These are phyloP conservation scores for Arenicola marina DNA, from an alignment of 2,888 invertebrate genomes.

Conservation along the genomic window DNA sequence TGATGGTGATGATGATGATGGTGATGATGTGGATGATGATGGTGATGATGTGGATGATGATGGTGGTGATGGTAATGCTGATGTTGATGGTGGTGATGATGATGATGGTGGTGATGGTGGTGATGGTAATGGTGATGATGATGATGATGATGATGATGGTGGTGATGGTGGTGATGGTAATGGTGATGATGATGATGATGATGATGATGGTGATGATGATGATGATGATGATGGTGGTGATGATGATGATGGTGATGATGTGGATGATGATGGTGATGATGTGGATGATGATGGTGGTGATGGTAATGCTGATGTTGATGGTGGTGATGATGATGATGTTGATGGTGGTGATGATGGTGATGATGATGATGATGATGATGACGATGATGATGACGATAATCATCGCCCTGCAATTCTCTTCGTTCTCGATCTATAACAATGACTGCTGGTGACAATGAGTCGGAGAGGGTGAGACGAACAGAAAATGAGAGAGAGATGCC, in stretches of 20 bases:
- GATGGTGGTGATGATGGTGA: neutral
- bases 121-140: conserved; percentile 3
- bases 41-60: too few species aligned
- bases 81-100: neutral
- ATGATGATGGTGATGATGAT: neutral
- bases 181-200: conserved; percentile 7
- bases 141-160: conserved; percentile 7
- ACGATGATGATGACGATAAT: too few species aligned
- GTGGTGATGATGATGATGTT: neutral
- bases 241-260: neutral
- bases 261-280: too few species aligned
- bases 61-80: neutral
- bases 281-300: too few species aligned
- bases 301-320: too few species aligned
- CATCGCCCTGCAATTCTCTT: too few species aligned
- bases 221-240: conserved; percentile 37
- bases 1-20: neutral
- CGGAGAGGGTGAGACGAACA: too few species aligned
- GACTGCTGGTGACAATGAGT: too few species aligned
- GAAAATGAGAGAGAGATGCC: too few species aligned
- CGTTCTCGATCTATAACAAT: too few species aligned
- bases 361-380: too few species aligned
- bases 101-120: conserved; percentile 7
- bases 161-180: conserved; percentile 3
- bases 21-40: too few species aligned